These are phyloP conservation scores for Nasonia vitripennis DNA, from an alignment of 1,140 invertebrate species.

Conservation along the genomic window DNA sequence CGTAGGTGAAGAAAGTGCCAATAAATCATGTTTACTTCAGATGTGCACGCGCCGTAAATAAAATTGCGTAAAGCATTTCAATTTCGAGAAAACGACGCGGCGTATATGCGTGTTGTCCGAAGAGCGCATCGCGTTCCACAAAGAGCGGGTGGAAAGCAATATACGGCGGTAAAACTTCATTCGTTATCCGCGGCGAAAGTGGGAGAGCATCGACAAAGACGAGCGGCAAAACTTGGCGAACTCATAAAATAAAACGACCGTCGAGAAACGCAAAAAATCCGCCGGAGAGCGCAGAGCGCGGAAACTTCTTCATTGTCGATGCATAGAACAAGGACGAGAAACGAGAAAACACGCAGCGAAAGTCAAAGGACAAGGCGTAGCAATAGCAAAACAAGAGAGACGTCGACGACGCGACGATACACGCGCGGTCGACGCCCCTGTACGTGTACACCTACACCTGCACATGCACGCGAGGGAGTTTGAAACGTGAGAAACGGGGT, in stretches of 20 bases:
- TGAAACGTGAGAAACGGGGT: conserved; percentile 11
- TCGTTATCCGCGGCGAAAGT: neutral
- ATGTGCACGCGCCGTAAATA: neutral
- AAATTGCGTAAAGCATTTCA: neutral
- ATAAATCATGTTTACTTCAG: neutral
- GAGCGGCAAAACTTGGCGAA: conserved; percentile 28
- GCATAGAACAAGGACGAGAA: neutral
- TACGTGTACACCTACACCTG: too few relatives aligned
- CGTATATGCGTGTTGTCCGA: neutral
- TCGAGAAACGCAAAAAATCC: conserved; percentile 2
- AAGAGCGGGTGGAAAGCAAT: neutral
- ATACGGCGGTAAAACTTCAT: conserved; percentile 12
- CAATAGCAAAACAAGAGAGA: neutral
- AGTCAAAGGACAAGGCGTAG: neutral
- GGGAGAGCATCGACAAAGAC: neutral
- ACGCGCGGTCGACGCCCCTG: too few relatives aligned
- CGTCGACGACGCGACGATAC: neutral
- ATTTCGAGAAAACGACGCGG: neutral
- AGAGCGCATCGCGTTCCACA: neutral
- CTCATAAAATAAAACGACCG: conserved; percentile 25
- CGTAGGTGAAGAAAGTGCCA: neutral
- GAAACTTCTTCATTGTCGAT: conserved; percentile 37
- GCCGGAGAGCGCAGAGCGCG: neutral
- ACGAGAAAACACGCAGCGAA: conserved; percentile 2
- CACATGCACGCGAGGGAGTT: neutral